Percentiles rank a stretch among this genome's conserved stretches.
Conservation (phyloP, 2,888 invertebrate genomes). For the Cylloceria caligata region DNA sequence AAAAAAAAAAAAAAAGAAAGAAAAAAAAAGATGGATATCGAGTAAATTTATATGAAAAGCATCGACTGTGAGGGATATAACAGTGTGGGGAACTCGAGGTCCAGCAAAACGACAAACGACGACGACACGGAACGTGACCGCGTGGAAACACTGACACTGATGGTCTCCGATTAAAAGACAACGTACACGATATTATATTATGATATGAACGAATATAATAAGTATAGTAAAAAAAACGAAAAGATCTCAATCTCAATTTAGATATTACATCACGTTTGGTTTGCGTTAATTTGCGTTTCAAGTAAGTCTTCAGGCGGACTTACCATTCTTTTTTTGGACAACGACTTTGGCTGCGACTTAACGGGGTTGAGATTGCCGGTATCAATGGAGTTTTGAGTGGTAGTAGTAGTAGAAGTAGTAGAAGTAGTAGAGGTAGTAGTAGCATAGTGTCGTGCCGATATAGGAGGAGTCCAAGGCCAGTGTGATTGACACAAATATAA, state of each 20-base stretch:
- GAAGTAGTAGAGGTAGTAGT: constrained; percentile 77
- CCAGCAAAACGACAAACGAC: constrained; percentile 61
- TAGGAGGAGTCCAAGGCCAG: constrained; percentile 85
- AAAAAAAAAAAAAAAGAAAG: constrained; percentile 39
- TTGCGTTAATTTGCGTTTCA: constrained; percentile 78
- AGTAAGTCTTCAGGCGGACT: constrained; percentile 84
- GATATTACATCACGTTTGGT: constrained; percentile 65
- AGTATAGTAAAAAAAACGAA: constrained; percentile 22
- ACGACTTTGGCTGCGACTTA: constrained; percentile 85
- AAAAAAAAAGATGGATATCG: constrained; percentile 16
- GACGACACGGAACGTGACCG: constrained; percentile 65
- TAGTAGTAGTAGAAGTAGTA: constrained; percentile 82
- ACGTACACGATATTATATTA: constrained; percentile 41
- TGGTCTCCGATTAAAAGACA: constrained; percentile 46
- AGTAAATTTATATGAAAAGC: constrained; percentile 35
- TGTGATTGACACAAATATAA: constrained; percentile 85
- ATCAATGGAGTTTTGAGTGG: constrained; percentile 84
- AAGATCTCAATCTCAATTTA: constrained; percentile 40
- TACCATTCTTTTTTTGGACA: constrained; percentile 85
- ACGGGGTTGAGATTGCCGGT: constrained; percentile 83
- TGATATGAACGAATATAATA: constrained; percentile 23
- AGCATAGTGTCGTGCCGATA: constrained; percentile 85
- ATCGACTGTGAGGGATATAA: constrained; percentile 19
- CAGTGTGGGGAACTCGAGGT: constrained; percentile 42
- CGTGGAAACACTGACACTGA: constrained; percentile 58